Evolutionary conservation across 2,888 invertebrate species (phyloP).

Genomic region (Pasiphila rectangulata): DNA sequence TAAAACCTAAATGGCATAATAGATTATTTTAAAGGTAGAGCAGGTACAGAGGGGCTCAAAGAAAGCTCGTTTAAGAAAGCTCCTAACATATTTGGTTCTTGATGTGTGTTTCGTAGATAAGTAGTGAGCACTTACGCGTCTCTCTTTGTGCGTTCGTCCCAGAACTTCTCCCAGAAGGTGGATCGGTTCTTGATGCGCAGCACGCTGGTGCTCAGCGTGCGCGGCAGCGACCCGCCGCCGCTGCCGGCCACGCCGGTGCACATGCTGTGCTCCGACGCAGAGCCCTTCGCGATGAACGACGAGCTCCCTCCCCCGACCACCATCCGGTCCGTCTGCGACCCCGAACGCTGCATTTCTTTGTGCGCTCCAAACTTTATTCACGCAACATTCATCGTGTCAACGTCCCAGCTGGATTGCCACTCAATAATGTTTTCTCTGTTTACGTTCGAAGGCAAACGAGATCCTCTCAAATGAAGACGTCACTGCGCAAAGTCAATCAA

Average conservation of each 20-base stretch:
- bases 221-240: slow-evolving; percentile 80
- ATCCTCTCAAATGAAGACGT: slow-evolving; percentile 40
- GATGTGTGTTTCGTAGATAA: not conserved
- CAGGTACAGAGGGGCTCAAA: not conserved
- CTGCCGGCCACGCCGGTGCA: slow-evolving; percentile 74
- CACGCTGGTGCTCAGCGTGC: slow-evolving; percentile 89
- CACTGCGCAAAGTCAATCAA: slow-evolving; percentile 38
- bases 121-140: slow-evolving; percentile 82
- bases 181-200: slow-evolving; percentile 88
- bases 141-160: slow-evolving; percentile 84
- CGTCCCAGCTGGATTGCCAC: slow-evolving; percentile 23
- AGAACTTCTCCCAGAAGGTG: slow-evolving; percentile 93
- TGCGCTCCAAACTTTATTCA: slow-evolving; percentile 15
- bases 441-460: slow-evolving; percentile 35
- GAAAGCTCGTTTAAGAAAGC: not conserved
- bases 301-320: slow-evolving; percentile 55
- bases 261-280: slow-evolving; percentile 76
- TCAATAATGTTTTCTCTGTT: slow-evolving; percentile 34
- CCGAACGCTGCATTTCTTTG: slow-evolving; percentile 75
- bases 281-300: slow-evolving; percentile 69
- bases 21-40: slow-evolving; percentile 3
- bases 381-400: slow-evolving; percentile 16
- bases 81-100: too few species aligned
- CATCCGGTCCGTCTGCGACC: slow-evolving; percentile 80
- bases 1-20: slow-evolving; percentile 8